phyloP scores from a whole-genome alignment of 1,140 invertebrate genomes.

The Tetramorium simillimum region DNA sequence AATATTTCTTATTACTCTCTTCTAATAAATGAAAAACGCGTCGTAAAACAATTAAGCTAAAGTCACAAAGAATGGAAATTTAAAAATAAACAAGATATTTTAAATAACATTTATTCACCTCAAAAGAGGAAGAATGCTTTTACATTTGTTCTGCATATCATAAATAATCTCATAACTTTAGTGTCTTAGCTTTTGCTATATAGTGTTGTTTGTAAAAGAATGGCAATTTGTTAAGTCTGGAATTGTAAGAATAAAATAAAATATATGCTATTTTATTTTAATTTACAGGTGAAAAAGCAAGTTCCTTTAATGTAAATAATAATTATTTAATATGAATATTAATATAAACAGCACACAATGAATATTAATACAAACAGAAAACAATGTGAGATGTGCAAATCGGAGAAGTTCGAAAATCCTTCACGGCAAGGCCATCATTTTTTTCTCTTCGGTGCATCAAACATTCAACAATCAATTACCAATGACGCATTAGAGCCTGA shows the following conservation, averaged over 20 bases:
- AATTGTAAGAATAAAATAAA: neutral
- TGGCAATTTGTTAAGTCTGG: neutral
- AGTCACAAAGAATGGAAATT: neutral
- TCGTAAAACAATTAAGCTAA: neutral
- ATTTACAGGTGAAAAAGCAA: neutral
- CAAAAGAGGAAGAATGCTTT: neutral
- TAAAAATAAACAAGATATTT: neutral
- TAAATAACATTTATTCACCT: slow-evolving; percentile 2
- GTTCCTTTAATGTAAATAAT: neutral
- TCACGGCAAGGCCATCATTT: neutral
- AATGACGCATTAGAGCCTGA: slow-evolving; percentile 20
- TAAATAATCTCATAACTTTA: slow-evolving; percentile 3
- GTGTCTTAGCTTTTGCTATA: neutral
- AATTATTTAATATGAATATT: neutral
- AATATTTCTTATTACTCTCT: neutral
- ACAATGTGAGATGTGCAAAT: neutral
- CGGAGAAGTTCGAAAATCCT: neutral
- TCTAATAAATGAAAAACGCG: neutral
- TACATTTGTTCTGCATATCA: neutral
- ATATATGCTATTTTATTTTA: neutral
- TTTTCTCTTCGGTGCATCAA: slow-evolving; percentile 40
- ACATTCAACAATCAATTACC: slow-evolving; percentile 39
- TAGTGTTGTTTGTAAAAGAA: neutral
- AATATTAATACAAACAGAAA: neutral
- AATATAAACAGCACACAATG: neutral